Base-by-base conservation (phyloP, 2,797 vertebrate genomes). In the Sternarchorhynchus goeldii region DNA sequence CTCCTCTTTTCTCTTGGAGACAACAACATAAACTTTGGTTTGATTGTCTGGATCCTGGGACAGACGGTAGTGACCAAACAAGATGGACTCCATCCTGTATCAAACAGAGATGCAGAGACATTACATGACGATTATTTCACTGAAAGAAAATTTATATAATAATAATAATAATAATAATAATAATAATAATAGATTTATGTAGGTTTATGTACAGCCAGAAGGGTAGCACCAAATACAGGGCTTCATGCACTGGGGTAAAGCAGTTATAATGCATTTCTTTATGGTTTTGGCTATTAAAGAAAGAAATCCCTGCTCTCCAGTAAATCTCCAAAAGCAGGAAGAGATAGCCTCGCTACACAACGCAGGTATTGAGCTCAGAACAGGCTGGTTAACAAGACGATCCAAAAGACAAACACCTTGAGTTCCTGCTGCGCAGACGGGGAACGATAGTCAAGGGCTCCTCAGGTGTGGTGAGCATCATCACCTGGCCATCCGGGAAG, bases 21-120 rank as follows among this genome's bases (percentile, higher is more conserved):
- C 94, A 76, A 99, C 96, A 91, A 96, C 96, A 94, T 95, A 99
- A 90, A 99, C 96, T 98, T 99, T 99, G 95, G 97, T 98, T 96
- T 99, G 96, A 95, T 98, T 99, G 94, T 99, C 97, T n/a, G 93
- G 95, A 87, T 99, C 98, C 89, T 98, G 96, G 85, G 95, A 96
- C 88, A 99, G 95, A 88, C 97, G 96, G 87, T 94, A 99, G 91
- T 98, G 97, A 85, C 98, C 97, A 83, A 95, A 85, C 81, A 99
- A 91, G 88, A 95, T 93, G 88, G 96, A 95, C 82, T 99, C 98
- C 20, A 95, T 93, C 91, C 98, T 99, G 89, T 21, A 39, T 4
- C 60, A 82, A 88, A 81, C 83, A 10, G 18, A 86, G 75, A 87
- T 50, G 71, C 77, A 12, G 10, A 14, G 45, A 12, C 1, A 45